These are phyloP conservation scores for Pan paniscus DNA, from an alignment of 2,113 vertebrate species.

Conservation along the genomic window DNA sequence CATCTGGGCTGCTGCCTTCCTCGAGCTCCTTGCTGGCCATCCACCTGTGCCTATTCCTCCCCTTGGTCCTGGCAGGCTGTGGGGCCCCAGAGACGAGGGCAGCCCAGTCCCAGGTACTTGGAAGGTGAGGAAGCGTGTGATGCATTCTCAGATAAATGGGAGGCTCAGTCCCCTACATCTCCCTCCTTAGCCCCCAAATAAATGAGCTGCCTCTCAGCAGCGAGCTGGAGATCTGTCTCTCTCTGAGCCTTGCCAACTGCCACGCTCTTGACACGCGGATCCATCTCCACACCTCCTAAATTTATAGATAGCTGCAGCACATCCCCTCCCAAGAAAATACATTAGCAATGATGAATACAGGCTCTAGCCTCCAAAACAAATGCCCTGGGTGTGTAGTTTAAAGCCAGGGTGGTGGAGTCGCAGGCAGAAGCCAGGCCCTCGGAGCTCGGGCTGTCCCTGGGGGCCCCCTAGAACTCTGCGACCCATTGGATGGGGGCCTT, in stretches of 20 bases:
- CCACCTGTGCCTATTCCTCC: fast-evolving
- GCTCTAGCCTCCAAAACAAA: background rate
- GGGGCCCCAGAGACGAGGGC: background rate
- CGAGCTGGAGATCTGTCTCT: background rate
- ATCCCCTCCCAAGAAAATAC: background rate
- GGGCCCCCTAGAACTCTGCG: fast-evolving
- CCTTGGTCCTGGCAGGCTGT: fast-evolving
- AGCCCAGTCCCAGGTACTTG: background rate
- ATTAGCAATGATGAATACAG: background rate
- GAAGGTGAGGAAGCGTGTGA: fast-evolving
- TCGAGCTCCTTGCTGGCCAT: fast-evolving
- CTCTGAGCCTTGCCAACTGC: fast-evolving
- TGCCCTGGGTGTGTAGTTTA: background rate
- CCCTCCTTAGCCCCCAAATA: background rate
- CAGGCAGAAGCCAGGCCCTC: background rate
- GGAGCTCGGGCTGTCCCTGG: background rate
- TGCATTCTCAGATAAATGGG: background rate
- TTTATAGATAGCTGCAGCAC: background rate
- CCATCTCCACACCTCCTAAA: background rate
- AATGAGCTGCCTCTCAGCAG: background rate
- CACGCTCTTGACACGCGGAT: fast-evolving
- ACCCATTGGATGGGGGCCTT: fast-evolving
- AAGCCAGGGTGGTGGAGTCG: fast-evolving
- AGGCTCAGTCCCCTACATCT: fast-evolving
- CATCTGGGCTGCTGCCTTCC: background rate